Base-by-base conservation (phyloP, 2,888 invertebrate genomes). In the Hymenopus coronatus region DNA sequence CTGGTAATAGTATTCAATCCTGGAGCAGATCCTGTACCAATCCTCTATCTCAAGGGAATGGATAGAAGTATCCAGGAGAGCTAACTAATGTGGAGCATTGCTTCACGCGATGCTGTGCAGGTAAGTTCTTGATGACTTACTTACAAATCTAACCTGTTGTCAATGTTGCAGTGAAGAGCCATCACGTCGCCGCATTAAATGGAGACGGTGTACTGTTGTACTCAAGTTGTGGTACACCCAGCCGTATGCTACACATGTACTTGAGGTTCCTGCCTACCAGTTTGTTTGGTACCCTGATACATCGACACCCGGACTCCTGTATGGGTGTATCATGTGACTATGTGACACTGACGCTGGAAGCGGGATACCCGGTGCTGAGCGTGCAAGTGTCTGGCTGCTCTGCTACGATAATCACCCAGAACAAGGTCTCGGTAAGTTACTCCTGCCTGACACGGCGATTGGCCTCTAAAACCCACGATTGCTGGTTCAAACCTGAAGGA, bases 1-100 rank as follows among this genome's bases (percentile, higher is more conserved):
- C 96, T 91, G 95, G 95, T 7, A 93, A 94, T 14, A 96, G 96
- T 0, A 92, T 92, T 70, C 94, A 94, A 90, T 93, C 94, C 15
- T 93, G 96, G 89, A 93, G 93, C 7, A 93, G 96, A 54, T 93
- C 94, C 7, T 96, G 96, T 91, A 94, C 94, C 25, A 94, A 95
- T 91, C 96, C 96, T 0, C 92, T 94, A 15, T 96, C 96, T 0
- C 92, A 93, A 30, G 94, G 93, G n/a, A 91, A 91, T 20, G 94
- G 94, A 27, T 90, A 89, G 1, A 90, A 90, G 33, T 94, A 94
- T 89, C 91, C 92, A n/a, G 94, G 94, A 8, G 91, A 92, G 27
- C 93, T 92, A 91, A 93, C 92, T 30, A 94, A 94, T 92, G 91
- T 93, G 14, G 93, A 93, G 4, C 91, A 94, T 33, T 94, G 94